These are phyloP conservation scores for Polyergus mexicanus DNA, from an alignment of 1,140 invertebrate species.

Conservation along the genomic window DNA sequence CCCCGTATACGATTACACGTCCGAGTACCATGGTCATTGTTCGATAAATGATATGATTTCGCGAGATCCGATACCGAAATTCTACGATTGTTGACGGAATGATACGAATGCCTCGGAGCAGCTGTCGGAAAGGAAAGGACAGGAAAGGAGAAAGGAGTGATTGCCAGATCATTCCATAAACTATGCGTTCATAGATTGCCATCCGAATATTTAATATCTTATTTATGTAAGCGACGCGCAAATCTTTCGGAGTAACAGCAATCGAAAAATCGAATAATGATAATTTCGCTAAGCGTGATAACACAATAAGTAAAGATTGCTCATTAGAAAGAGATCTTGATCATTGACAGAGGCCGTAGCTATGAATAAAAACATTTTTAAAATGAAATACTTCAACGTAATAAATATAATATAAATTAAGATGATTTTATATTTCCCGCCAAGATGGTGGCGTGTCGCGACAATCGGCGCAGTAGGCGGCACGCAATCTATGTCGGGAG, in stretches of 20 bases:
- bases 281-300: no score
- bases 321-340: no score
- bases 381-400: no score
- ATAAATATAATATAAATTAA: not conserved
- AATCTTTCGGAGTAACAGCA: not conserved
- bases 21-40: conserved; percentile 85
- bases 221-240: not conserved
- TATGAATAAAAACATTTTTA: no score
- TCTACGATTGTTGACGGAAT: conserved; percentile 61
- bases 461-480: conserved; percentile 29
- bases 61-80: conserved; percentile 44
- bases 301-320: no score
- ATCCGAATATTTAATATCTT: not conserved
- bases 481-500: conserved; percentile 61
- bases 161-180: conserved; percentile 61
- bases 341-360: no score
- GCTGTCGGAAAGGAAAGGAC: conserved; percentile 56
- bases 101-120: conserved; percentile 52
- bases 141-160: conserved; percentile 62
- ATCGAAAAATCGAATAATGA: no score
- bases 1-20: conserved; percentile 97
- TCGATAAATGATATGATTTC: conserved; percentile 72
- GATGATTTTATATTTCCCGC: conserved; percentile 59
- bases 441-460: not conserved
- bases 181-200: conserved; percentile 47